phyloP scores from a whole-genome alignment of 2,797 vertebrate species.

The Aselliscus stoliczkanus region DNA sequence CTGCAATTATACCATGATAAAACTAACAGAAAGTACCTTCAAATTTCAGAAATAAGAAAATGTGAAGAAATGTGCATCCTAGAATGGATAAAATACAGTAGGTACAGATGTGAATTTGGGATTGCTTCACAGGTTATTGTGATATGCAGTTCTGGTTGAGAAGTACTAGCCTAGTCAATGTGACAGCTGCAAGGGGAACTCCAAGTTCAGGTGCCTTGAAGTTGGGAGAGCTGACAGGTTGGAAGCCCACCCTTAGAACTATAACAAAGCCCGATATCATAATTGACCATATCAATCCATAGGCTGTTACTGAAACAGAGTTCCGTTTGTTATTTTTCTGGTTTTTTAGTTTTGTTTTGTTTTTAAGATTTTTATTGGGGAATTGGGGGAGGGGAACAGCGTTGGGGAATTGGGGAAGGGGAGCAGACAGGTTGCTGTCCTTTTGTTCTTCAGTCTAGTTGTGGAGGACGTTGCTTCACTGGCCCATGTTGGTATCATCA shows the following conservation, averaged over 20 bases:
- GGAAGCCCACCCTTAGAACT: neutral
- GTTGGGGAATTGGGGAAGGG: too few species aligned
- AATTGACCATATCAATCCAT: neutral
- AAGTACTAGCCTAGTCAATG: neutral
- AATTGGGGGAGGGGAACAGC: too few species aligned
- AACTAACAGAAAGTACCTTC: neutral
- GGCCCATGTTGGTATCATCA: too few species aligned
- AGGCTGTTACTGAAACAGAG: neutral
- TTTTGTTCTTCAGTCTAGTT: too few species aligned
- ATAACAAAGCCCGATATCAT: neutral
- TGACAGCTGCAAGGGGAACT: neutral
- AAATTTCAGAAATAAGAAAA: slow-evolving; percentile 18
- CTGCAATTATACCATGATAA: neutral
- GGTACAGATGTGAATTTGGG: neutral
- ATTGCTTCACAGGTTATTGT: neutral
- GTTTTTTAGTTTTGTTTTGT: too few species aligned
- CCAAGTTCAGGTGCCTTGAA: neutral
- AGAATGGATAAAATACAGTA: neutral
- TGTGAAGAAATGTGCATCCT: neutral
- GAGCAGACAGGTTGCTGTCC: too few species aligned
- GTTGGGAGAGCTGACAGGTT: neutral
- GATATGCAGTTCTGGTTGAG: neutral
- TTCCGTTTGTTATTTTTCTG: too few species aligned
- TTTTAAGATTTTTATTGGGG: too few species aligned
- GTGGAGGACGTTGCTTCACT: too few species aligned